Percentiles rank a stretch among this genome's conserved stretches.
phyloP scores from a whole-genome alignment of 2,113 vertebrate genomes.

The Origma solitaria region DNA sequence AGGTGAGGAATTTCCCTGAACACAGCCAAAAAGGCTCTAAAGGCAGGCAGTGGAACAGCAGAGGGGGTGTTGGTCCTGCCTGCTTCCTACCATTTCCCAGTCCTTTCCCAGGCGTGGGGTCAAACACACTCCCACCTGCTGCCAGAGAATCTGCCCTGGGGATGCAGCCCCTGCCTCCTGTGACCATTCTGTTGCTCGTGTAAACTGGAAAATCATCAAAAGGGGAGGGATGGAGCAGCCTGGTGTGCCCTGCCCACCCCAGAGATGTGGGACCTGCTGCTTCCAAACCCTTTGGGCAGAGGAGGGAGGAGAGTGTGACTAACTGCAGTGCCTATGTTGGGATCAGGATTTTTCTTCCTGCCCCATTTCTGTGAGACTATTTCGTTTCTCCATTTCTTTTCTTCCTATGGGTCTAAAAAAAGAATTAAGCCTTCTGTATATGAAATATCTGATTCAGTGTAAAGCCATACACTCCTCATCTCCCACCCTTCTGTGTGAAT shows the following conservation, averaged over 20 bases:
- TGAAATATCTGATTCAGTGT: neutral
- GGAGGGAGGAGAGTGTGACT: neutral
- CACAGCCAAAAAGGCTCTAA: neutral
- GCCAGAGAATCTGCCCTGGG: neutral
- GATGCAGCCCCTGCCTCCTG: neutral
- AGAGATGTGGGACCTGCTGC: neutral
- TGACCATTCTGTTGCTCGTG: accelerated
- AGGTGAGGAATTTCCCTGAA: neutral
- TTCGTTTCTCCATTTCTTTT: neutral
- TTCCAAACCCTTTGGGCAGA: neutral
- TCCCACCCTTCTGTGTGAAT: neutral
- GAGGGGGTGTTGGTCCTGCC: neutral
- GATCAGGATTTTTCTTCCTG: neutral
- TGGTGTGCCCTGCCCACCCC: neutral
- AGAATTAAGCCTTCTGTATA: neutral
- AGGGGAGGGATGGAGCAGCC: neutral
- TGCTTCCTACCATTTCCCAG: neutral
- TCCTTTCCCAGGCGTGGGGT: neutral
- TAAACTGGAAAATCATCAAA: neutral
- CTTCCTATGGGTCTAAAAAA: neutral
- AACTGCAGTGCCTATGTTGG: neutral
- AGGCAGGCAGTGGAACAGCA: neutral
- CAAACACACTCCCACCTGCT: neutral
- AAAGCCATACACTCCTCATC: neutral
- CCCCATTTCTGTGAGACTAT: neutral